Conservation (phyloP, 2,797 vertebrate genomes). For the Anguilla pacifica region DNA sequence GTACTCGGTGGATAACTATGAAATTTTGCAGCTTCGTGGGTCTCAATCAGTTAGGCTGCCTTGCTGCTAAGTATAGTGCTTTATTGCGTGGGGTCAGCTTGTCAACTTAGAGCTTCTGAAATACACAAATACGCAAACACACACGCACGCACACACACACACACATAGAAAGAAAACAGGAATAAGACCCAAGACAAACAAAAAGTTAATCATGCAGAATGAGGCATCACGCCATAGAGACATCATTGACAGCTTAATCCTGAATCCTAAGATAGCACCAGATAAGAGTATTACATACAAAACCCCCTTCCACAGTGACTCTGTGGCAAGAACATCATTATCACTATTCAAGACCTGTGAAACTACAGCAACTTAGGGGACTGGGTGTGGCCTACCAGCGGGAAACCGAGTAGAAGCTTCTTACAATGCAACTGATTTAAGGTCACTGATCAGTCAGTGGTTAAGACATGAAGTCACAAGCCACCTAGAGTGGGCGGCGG, state of each 20-base stretch:
- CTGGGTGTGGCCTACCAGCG: constrained; percentile 47
- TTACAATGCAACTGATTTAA: constrained; percentile 14
- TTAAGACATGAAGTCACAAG: constrained; percentile 6
- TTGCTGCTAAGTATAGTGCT: constrained; percentile 29
- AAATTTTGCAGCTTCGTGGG: constrained; percentile 32
- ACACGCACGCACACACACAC: constrained; percentile 48
- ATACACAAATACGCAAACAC: constrained; percentile 44
- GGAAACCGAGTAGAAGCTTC: constrained; percentile 41
- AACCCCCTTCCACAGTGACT: constrained; percentile 38
- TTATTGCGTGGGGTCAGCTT: constrained; percentile 56
- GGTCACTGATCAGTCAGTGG: not conserved
- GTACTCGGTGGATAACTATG: not conserved
- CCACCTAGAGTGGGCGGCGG: constrained; percentile 9
- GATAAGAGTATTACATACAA: constrained; percentile 68
- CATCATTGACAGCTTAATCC: constrained; percentile 62
- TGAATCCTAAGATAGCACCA: constrained; percentile 86
- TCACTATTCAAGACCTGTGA: constrained; percentile 49
- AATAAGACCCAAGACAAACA: constrained; percentile 43
- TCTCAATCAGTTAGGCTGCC: constrained; percentile 36
- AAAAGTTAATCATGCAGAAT: constrained; percentile 56
- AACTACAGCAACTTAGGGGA: constrained; percentile 34
- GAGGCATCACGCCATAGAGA: constrained; percentile 64
- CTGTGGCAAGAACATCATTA: constrained; percentile 50
- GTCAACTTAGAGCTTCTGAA: constrained; percentile 45
- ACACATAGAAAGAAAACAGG: constrained; percentile 48